Percentiles rank a stretch among this genome's conserved stretches.
These are phyloP conservation scores for Intellagama lesueurii DNA, from an alignment of 2,797 vertebrate genomes.

Conservation along the genomic window DNA sequence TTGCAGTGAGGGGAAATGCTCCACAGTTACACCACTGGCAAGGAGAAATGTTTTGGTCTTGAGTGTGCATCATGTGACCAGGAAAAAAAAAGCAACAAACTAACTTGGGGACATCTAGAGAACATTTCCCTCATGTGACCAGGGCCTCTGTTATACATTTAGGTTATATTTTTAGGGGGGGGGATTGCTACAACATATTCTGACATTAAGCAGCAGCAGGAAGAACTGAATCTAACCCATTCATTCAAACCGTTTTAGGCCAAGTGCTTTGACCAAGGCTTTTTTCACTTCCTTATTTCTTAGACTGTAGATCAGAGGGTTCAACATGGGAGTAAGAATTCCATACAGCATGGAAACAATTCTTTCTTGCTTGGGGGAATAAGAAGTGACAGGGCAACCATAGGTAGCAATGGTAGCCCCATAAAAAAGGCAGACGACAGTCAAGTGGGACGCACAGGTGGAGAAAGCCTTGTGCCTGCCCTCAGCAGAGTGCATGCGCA, in stretches of 20 bases:
- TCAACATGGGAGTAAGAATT: conserved; percentile 71
- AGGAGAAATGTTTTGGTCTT: no score
- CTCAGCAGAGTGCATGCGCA: conserved; percentile 36
- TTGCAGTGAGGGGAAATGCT: no score
- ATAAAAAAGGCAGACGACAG: conserved; percentile 67
- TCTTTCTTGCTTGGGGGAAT: conserved; percentile 45
- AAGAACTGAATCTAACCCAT: not conserved
- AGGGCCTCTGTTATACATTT: no score
- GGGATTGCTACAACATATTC: not conserved
- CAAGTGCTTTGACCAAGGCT: conserved; percentile 52
- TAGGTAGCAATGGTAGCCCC: conserved; percentile 71
- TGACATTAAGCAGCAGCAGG: not conserved
- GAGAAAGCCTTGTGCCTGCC: conserved; percentile 69
- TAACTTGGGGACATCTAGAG: no score
- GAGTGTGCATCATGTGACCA: no score
- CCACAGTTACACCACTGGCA: no score
- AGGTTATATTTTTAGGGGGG: no score
- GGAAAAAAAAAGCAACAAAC: no score
- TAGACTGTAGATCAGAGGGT: conserved; percentile 74
- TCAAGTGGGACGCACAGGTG: conserved; percentile 70
- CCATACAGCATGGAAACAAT: conserved; percentile 72
- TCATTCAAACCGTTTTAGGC: not conserved
- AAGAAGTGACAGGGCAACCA: conserved; percentile 53
- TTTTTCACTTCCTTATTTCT: conserved; percentile 71
- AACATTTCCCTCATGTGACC: no score